These are phyloP conservation scores for Misgurnus anguillicaudatus DNA, from an alignment of 2,113 vertebrate genomes.

Conservation along the genomic window DNA sequence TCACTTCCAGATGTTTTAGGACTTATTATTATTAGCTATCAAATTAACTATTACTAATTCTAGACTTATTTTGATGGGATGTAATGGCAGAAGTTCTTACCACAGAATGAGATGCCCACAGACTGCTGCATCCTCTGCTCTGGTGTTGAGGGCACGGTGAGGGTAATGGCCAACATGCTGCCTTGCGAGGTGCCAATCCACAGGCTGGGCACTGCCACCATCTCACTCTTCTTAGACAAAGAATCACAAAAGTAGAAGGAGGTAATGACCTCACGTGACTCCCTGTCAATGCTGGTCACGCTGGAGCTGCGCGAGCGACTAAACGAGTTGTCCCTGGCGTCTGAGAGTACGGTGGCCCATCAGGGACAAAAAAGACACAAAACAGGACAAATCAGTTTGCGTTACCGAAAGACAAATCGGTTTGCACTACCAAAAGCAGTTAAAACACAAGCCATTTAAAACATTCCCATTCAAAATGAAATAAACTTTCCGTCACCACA, in stretches of 20 bases:
- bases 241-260: slow-evolving; percentile 93
- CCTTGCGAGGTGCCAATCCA: slow-evolving; percentile 94
- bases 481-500: not conserved
- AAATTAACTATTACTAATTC: too few relatives aligned
- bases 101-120: slow-evolving; percentile 86
- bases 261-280: slow-evolving; percentile 91
- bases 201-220: slow-evolving; percentile 78
- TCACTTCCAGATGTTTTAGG: too few relatives aligned
- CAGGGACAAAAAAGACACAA: slow-evolving; percentile 22
- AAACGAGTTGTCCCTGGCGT: slow-evolving; percentile 91
- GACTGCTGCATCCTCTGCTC: slow-evolving; percentile 90
- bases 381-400: slow-evolving; percentile 28
- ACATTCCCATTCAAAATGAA: not conserved
- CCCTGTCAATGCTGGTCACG: slow-evolving; percentile 94
- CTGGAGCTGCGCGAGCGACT: slow-evolving; percentile 94
- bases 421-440: not conserved
- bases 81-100: slow-evolving; percentile 67
- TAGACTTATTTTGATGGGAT: too few relatives aligned
- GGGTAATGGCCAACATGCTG: slow-evolving; percentile 83
- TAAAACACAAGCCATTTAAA: not conserved
- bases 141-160: slow-evolving; percentile 84
- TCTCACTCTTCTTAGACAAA: slow-evolving; percentile 84
- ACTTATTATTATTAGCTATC: too few relatives aligned
- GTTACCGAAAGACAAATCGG: not conserved
- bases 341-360: slow-evolving; percentile 68